A percentile compares a stretch with the other conserved stretches of the same genome.
These are phyloP conservation scores for Philereme vetulata DNA, from an alignment of 2,888 invertebrate genomes.

Conservation along the genomic window DNA sequence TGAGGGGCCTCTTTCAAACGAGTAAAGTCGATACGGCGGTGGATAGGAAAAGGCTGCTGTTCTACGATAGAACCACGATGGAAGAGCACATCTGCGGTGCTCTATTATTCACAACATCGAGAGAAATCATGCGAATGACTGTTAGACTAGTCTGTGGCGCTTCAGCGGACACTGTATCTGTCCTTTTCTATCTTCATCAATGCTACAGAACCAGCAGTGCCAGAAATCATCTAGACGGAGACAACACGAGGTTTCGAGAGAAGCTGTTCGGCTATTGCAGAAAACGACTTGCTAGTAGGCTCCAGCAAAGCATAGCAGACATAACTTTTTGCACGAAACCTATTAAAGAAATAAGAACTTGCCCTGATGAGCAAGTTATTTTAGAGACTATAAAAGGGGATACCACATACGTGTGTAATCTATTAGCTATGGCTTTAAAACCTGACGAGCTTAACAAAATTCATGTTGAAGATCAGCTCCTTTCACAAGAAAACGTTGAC, in stretches of 20 bases:
- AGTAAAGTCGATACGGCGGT: constrained; percentile 37
- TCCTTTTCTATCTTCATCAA: constrained; percentile 75
- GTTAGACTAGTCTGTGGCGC: constrained; percentile 71
- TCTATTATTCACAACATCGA: constrained; percentile 63
- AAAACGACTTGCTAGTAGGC: constrained; percentile 58
- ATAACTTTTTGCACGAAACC: constrained; percentile 60
- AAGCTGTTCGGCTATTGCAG: constrained; percentile 69
- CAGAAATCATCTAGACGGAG: constrained; percentile 66
- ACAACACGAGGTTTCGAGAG: constrained; percentile 67
- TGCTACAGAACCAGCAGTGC: constrained; percentile 65
- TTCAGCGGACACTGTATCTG: constrained; percentile 61
- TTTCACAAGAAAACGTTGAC: constrained; percentile 50
- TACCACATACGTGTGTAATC: constrained; percentile 67
- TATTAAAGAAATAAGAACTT: constrained; percentile 65
- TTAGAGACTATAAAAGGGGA: constrained; percentile 70
- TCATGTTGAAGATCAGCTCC: constrained; percentile 58
- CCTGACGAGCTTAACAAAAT: constrained; percentile 70
- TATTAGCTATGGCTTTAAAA: constrained; percentile 71
- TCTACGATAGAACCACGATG: constrained; percentile 72
- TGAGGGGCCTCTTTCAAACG: constrained; percentile 62
- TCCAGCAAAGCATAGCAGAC: constrained; percentile 64
- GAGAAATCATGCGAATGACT: constrained; percentile 70
- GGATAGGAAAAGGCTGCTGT: constrained; percentile 53
- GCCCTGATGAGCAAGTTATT: constrained; percentile 63
- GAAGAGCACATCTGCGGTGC: constrained; percentile 63